Evolutionary conservation across 2,888 invertebrate species (phyloP), one percentile per base, ranked within the genome.

Genomic region (Rhabditoides inermis): DNA sequence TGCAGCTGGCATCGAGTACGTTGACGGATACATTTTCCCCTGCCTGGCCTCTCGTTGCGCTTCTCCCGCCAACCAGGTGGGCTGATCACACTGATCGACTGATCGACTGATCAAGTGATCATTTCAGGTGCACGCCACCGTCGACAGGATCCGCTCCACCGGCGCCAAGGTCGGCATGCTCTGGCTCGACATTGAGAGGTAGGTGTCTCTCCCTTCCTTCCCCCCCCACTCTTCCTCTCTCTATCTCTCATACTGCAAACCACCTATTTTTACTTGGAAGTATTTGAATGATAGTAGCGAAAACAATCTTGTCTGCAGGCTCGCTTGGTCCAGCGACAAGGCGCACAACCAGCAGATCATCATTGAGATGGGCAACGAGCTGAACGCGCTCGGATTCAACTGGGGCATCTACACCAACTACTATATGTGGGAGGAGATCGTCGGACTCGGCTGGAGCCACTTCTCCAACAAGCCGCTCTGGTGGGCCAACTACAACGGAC

Each of bases 401-500:
- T 40, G 40, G 48, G 66, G 64, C 35, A 63, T 66, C 56, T 66
- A 66, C 55, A 56, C 60, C 35, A 66, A 64, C 53, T 50, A 56
- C 41, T 54, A 65, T 57, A 65, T 65, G 45, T 66, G 66, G 66
- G 59, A 53, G 36, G 54, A 51, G 28, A 66, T 66, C 46, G 66
- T 66, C 27, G 66, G 66, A 42, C 45, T 59, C 40, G 55, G 58
- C 50, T 67, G 61, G 58, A 57, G 50, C 25, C 58, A 56, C 22
- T 49, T 49, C 36, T 47, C 50, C 23, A 42, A 53, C 30, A 48
- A 56, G 26, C 60, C 56, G 22, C 61, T 67, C 44, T 67, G 67
- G 67, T 65, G 60, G 64, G 65, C 65, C 2, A 56, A 54, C 45
- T 66, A 66, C 55, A 57, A 62, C 46, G 61, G 64, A 40, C 47